phyloP scores from a whole-genome alignment of 2,797 vertebrate species.

The Girardinus metallicus region DNA sequence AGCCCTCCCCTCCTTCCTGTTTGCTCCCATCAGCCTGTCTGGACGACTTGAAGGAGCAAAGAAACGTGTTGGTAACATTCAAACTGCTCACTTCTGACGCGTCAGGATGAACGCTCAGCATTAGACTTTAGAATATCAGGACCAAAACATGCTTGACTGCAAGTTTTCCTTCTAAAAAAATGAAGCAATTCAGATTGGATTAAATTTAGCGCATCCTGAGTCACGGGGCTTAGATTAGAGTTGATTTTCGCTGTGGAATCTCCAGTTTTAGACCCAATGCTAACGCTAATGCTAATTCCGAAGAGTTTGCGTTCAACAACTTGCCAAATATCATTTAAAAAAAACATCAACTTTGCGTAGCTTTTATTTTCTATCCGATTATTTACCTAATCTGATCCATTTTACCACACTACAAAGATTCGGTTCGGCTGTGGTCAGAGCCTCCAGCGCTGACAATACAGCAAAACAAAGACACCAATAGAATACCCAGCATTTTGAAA shows the following conservation, averaged over 20 bases:
- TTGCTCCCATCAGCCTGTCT: slow-evolving; percentile 21
- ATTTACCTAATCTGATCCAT: background rate
- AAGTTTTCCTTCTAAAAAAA: background rate
- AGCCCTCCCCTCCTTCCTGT: background rate
- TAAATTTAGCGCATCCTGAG: background rate
- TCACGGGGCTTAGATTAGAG: background rate
- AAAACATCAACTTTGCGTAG: background rate
- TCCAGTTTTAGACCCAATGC: background rate
- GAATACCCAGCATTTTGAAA: background rate
- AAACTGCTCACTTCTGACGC: slow-evolving; percentile 10
- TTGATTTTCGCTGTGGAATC: background rate
- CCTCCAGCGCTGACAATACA: too few species aligned
- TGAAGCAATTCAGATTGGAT: background rate
- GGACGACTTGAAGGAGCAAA: slow-evolving; percentile 22
- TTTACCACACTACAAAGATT: background rate
- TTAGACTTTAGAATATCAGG: background rate
- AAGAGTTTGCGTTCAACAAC: background rate
- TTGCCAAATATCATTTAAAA: background rate
- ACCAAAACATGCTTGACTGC: background rate
- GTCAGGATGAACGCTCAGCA: background rate
- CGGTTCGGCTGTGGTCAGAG: too few species aligned
- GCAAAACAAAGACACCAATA: background rate
- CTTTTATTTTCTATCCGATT: background rate
- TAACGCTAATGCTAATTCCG: background rate
- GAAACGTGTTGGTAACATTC: slow-evolving; percentile 22